These are phyloP conservation scores for Crypturellus tataupa DNA, from an alignment of 2,797 vertebrate species.

Conservation along the genomic window DNA sequence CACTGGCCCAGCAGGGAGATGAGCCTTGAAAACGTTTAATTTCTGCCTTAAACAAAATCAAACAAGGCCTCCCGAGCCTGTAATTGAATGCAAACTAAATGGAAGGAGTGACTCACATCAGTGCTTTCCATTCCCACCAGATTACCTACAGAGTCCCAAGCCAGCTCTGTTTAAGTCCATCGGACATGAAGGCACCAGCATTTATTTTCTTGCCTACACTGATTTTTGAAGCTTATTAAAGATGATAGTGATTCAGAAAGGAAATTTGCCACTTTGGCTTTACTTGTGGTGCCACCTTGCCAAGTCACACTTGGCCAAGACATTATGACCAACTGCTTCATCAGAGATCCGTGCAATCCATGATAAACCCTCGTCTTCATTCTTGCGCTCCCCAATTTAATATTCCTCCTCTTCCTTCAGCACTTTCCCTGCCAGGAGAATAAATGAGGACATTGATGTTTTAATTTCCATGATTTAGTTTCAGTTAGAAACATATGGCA, in stretches of 20 bases:
- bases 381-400: neutral
- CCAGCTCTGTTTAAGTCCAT: neutral
- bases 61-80: neutral
- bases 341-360: accelerated
- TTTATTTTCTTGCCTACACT: neutral
- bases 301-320: accelerated
- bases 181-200: neutral
- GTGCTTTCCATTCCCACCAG: neutral
- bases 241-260: neutral
- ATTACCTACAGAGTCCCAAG: neutral
- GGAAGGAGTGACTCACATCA: neutral
- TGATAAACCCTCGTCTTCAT: neutral
- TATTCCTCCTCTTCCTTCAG: neutral
- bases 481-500: accelerated
- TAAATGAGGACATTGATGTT: neutral
- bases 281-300: neutral
- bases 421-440: neutral
- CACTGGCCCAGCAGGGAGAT: neutral
- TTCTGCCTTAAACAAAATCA: neutral
- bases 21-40: neutral
- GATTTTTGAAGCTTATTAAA: neutral
- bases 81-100: neutral
- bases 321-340: neutral
- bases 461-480: neutral
- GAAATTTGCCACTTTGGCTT: neutral